Evolutionary conservation across 2,113 vertebrate species (phyloP).

Genomic region (Verasper variegatus): DNA sequence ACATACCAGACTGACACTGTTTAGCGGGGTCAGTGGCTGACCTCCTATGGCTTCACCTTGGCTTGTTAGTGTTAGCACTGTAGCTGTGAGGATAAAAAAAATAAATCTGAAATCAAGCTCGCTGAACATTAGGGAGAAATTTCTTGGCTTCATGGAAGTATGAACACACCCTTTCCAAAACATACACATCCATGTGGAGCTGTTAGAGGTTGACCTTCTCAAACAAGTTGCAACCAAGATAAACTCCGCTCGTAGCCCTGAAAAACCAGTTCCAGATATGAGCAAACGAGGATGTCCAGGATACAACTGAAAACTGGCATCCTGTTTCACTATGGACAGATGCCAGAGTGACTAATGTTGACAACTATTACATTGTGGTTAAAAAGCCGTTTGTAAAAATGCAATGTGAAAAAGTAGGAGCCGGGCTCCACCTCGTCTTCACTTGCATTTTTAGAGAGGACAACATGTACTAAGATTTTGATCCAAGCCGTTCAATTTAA

Average conservation of each 20-base stretch:
- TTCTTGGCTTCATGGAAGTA: slow-evolving; percentile 23
- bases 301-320: slow-evolving; percentile 25
- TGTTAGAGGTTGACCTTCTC: background rate
- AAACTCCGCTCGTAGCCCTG: slow-evolving; percentile 3
- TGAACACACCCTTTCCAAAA: slow-evolving; percentile 24
- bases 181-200: slow-evolving; percentile 13
- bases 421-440: slow-evolving; percentile 14
- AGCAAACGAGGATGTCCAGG: background rate
- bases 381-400: slow-evolving; percentile 11
- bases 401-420: slow-evolving; percentile 9
- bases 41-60: slow-evolving; percentile 21
- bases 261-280: slow-evolving; percentile 53
- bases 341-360: slow-evolving; percentile 7
- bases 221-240: slow-evolving; percentile 32
- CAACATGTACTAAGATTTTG: background rate
- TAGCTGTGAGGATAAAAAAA: slow-evolving; percentile 25
- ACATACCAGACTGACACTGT: slow-evolving; percentile 59
- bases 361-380: background rate
- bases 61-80: slow-evolving; percentile 25
- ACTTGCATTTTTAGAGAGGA: slow-evolving; percentile 8
- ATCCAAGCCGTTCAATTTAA: background rate
- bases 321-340: slow-evolving; percentile 20
- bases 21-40: slow-evolving; percentile 31
- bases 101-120: slow-evolving; percentile 4
- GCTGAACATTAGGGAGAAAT: slow-evolving; percentile 24